phyloP scores from a whole-genome alignment of 2,113 vertebrate species.

The Aplodontia rufa region DNA sequence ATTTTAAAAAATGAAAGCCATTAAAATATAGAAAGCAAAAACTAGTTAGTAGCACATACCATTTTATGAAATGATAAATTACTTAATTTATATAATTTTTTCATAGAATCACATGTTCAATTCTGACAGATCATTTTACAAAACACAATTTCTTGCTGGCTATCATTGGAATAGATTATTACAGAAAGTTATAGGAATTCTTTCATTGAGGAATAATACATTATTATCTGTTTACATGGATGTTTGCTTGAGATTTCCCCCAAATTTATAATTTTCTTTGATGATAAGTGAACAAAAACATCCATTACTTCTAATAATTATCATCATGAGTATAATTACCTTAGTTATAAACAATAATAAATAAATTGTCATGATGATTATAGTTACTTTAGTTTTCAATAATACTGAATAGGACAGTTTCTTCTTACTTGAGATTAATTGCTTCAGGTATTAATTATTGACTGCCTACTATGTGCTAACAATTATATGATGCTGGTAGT shows the following conservation, averaged over 20 bases:
- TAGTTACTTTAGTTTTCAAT: neutral
- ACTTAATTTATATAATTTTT: neutral
- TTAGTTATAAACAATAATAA: too few relatives aligned
- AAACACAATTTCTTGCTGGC: neutral
- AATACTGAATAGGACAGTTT: neutral
- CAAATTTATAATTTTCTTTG: neutral
- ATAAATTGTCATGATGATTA: neutral
- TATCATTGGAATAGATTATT: neutral
- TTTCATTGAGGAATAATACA: neutral
- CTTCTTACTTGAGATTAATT: neutral
- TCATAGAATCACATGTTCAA: neutral
- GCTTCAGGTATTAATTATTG: neutral
- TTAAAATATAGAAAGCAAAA: slow-evolving; percentile 20
- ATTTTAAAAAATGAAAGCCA: neutral
- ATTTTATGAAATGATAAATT: neutral
- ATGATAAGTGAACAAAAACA: neutral
- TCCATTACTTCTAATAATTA: neutral
- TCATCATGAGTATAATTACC: neutral
- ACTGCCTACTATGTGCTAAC: neutral
- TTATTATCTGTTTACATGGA: neutral
- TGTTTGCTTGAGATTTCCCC: neutral
- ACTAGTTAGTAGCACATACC: neutral
- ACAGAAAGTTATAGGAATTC: neutral
- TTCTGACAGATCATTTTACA: neutral
- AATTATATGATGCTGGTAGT: neutral